Evolutionary conservation across 2,888 invertebrate genomes (phyloP), one percentile per base, ranked within the genome.

Genomic region (Amphiduros pacificus): DNA sequence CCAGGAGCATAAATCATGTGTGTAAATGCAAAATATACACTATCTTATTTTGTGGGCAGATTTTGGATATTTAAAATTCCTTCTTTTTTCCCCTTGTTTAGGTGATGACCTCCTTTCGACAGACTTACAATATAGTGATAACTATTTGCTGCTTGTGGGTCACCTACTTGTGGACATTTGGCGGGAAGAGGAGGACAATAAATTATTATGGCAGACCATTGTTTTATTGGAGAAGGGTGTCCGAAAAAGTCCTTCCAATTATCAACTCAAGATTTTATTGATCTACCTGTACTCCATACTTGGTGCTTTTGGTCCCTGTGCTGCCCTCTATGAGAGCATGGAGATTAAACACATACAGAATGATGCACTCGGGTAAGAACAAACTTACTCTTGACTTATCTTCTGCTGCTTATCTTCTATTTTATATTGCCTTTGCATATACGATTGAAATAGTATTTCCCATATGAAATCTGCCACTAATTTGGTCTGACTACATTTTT

Each of bases 331-430:
- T 82, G 88, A 89, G 71, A 87, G 87, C 58, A 84, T 97, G 77
- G 95, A 96, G 77, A 87, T 93, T 62, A 97, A 97, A 83, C 94
- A 96, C 83, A 89, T 96, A 72, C 95, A 95, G 83, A 86, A 94
- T 78, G 93, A 95, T 81, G 92, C 95, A 0, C 84, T 97, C 80
- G 93, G 95, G 69, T 92, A 92, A 85, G 84, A 55, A n/a, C n/a
- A n/a, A 3, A 26, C 28, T 55, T 11, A 54, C 1, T 36, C 17
- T 36, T 36, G 36, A 17, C 17, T 17, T 36, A 36, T 11, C 36
- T 36, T 9, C 17, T 9, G 17, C 17, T 11, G 36, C 36, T 11
- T 36, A 36, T 36, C 9, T 17, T 62, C 48, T 58, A 20, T 6
- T 26, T 61, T 26, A 48, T 11, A n/a, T 17, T 17, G 1, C 14